These are phyloP conservation scores for Chaetoderma sp. DNA, from an alignment of 2,888 invertebrate genomes.

Conservation along the genomic window DNA sequence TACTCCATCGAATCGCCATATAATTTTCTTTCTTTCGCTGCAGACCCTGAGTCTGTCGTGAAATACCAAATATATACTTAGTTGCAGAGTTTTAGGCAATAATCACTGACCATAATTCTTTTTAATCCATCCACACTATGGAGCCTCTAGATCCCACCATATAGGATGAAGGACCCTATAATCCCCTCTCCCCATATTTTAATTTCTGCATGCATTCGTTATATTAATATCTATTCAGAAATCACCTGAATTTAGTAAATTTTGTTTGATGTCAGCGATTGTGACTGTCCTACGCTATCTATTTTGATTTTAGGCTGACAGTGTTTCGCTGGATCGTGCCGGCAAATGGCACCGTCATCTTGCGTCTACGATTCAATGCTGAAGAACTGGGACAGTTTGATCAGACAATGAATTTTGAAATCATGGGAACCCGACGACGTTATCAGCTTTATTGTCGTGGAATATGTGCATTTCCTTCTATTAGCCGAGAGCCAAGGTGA, in stretches of 20 bases:
- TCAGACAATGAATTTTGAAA: constrained; percentile 70
- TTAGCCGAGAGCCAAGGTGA: constrained; percentile 69
- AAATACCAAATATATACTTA: too few relatives aligned
- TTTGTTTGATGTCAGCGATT: background rate
- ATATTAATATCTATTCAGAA: too few relatives aligned
- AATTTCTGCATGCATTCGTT: too few relatives aligned
- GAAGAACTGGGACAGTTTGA: constrained; percentile 69
- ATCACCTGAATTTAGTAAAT: background rate
- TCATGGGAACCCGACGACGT: constrained; percentile 65
- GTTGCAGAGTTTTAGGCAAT: too few relatives aligned
- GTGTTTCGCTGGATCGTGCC: constrained; percentile 69
- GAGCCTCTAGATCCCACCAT: too few relatives aligned
- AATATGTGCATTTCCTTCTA: constrained; percentile 69
- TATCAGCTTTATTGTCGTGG: constrained; percentile 70
- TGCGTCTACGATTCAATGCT: constrained; percentile 67
- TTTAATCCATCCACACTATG: too few relatives aligned
- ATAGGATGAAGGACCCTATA: too few relatives aligned
- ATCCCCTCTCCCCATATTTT: too few relatives aligned
- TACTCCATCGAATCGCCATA: too few relatives aligned
- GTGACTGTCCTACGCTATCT: background rate
- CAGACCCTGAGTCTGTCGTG: too few relatives aligned
- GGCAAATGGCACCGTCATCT: constrained; percentile 59
- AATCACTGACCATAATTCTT: too few relatives aligned
- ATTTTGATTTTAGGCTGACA: constrained; percentile 49
- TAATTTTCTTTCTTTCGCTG: too few relatives aligned